Conservation (phyloP, 2,113 vertebrate genomes). For the Prolemur simus region DNA sequence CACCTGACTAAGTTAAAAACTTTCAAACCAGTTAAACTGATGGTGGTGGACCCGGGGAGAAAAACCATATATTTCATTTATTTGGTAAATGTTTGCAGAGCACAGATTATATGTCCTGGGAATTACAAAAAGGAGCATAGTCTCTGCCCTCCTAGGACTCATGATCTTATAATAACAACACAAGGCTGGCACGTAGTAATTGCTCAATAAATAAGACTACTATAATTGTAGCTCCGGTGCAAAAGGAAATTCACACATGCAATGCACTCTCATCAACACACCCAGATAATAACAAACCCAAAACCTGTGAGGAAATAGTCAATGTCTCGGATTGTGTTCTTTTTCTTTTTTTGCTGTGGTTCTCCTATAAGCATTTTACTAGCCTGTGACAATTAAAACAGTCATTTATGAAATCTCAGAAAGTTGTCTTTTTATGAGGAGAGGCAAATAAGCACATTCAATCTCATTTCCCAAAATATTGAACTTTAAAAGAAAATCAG, state of each 20-base stretch:
- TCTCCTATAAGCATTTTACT: not conserved
- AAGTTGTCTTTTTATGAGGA: not conserved
- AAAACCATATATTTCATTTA: not conserved
- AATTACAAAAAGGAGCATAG: not conserved
- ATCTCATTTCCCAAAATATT: not conserved
- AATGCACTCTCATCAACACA: not conserved
- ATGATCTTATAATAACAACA: not conserved
- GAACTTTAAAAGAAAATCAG: slow-evolving; percentile 14
- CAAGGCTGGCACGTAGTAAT: not conserved
- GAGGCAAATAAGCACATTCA: not conserved
- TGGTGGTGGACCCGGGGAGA: not conserved
- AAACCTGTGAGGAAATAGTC: not conserved
- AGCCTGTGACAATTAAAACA: not conserved
- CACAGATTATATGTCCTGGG: not conserved
- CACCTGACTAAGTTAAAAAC: not conserved
- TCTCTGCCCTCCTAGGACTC: not conserved
- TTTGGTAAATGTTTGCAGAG: not conserved
- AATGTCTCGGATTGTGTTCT: not conserved
- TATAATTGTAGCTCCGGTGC: not conserved
- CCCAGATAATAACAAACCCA: not conserved
- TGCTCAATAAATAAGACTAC: not conserved
- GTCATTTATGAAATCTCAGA: not conserved
- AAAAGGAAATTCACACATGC: not conserved
- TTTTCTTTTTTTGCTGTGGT: not conserved
- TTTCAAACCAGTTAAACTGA: not conserved